Base-by-base conservation (phyloP, 2,113 vertebrate genomes). In the Atlantisia rogersi region DNA sequence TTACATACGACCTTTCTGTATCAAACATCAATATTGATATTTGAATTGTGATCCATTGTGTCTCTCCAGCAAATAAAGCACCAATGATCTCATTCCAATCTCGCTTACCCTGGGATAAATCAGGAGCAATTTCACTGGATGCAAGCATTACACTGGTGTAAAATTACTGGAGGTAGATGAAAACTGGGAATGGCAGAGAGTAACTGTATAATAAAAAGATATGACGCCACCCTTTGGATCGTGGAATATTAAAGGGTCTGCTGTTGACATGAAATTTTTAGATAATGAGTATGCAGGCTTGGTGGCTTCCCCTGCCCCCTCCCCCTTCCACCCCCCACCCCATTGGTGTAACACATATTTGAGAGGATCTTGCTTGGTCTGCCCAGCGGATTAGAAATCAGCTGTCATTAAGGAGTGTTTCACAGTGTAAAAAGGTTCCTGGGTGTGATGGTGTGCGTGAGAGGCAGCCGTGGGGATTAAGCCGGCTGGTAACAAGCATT, bases 341-440 rank as follows among this genome's bases (percentile, higher is more conserved):
- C 9, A 2, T 48, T 77, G 84, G 42, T 31, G 50, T 63, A 94
- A 71, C 62, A 58, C 84, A 44, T 80, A 88, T 93, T 92, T 73
- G 74, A 95, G 88, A 87, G 69, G 79, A 70, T 92, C 79, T 77
- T 79, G 63, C 94, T 96, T 55, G 73, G 76, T 19, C 50, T 90
- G 81, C 84, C 91, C 77, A 40, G 94, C 96, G 98, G 98, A 98
- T 98, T 98, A 98, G 97, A 98, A 96, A 96, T 98, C 98, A 98
- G 98, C 98, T 98, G 98, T 98, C 94, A 76, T 70, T 71, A 86
- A 94, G 95, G 95, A 97, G 91, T 2, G 19, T 86, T 96, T 77
- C 1, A 0, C 68, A 56, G 96, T 80, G 93, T 90, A 76, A 93
- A 93, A 94, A 94, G 97, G 97, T 97, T 98, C 98, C 98, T 95